Evolutionary conservation across 37 sponge, comb jelly and placozoan species (phyloP).

Genomic region (Crambe crambe): DNA sequence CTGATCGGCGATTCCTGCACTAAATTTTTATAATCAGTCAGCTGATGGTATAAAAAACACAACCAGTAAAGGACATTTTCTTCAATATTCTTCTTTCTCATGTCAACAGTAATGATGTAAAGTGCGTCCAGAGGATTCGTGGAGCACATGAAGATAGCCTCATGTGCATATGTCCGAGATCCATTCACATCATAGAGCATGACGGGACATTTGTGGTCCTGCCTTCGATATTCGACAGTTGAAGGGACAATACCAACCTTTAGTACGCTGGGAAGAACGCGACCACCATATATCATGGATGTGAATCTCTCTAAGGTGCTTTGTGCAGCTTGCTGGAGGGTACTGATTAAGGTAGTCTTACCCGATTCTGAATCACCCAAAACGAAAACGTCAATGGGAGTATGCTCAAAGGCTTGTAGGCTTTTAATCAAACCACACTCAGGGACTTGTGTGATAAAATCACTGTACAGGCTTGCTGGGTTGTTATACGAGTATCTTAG

Average conservation of each 20-base stretch:
- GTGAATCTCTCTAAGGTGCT: neutral
- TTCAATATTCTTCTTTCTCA: neutral
- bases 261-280: neutral
- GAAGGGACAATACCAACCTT: slow-evolving; percentile 27
- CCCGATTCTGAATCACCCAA: slow-evolving; percentile 26
- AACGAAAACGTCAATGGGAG: slow-evolving; percentile 29
- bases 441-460: neutral
- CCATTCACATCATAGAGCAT: slow-evolving; percentile 22
- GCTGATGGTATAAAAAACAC: neutral
- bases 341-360: slow-evolving; percentile 41
- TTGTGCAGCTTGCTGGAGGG: slow-evolving; percentile 12
- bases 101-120: slow-evolving; percentile 25
- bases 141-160: slow-evolving; percentile 26
- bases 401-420: neutral
- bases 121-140: slow-evolving; percentile 23
- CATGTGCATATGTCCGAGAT: slow-evolving; percentile 29
- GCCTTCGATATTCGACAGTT: neutral
- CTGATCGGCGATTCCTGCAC: neutral
- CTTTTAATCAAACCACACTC: neutral
- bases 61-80: slow-evolving; percentile 25
- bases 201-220: slow-evolving; percentile 12
- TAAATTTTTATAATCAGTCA: neutral
- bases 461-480: neutral
- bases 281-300: neutral
- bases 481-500: neutral